Evolutionary conservation across 2,888 invertebrate genomes (phyloP).

Genomic region (Lithophane socia): DNA sequence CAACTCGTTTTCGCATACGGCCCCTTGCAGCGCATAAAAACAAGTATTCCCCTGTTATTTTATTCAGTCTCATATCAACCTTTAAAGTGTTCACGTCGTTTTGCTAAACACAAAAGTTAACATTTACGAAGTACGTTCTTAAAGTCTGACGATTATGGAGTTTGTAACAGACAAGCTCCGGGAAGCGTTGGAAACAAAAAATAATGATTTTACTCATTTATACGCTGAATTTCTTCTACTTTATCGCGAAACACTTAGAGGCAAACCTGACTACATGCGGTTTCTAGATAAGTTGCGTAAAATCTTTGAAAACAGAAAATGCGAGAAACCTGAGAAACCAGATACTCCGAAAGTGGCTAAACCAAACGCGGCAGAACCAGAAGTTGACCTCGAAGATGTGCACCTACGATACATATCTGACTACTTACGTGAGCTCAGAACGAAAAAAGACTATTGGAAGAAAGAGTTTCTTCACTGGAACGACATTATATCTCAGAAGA

Average conservation of each 20-base stretch:
- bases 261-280: no score
- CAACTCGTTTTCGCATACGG: background rate
- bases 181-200: background rate
- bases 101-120: background rate
- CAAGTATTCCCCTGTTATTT: background rate
- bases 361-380: background rate
- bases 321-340: accelerated
- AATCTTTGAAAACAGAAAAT: accelerated
- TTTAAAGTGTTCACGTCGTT: background rate
- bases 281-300: background rate
- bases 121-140: background rate
- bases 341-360: background rate
- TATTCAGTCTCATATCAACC: background rate
- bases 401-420: slow-evolving; percentile 16
- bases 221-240: no score
- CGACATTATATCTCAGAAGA: slow-evolving; percentile 7
- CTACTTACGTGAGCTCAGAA: background rate
- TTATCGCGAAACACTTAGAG: accelerated
- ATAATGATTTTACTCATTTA: no score
- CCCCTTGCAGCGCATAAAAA: background rate
- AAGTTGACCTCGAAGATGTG: background rate
- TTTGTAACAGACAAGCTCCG: no score
- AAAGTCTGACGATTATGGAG: slow-evolving; percentile 2
- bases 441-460: slow-evolving; percentile 8
- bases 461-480: background rate